Conservation (phyloP, 2,888 invertebrate species). For the Phalangium opilio region DNA sequence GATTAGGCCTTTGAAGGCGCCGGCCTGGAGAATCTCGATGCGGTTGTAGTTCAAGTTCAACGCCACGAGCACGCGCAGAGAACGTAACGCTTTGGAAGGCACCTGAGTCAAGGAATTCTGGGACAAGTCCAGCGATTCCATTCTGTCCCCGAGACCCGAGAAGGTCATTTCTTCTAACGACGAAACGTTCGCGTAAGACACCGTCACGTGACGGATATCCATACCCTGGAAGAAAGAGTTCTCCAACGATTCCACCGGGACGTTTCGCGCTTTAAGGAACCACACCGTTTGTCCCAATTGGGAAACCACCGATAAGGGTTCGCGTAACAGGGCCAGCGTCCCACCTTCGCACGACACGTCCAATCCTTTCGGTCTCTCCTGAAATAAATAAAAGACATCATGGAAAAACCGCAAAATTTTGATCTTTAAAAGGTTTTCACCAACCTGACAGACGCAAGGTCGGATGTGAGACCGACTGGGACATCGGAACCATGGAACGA, state of each 20-base stretch:
- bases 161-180: constrained; percentile 73
- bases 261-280: constrained; percentile 71
- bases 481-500: no score
- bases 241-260: constrained; percentile 65
- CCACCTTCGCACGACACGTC: constrained; percentile 66
- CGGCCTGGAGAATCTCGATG: constrained; percentile 58
- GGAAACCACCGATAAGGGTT: constrained; percentile 14
- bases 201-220: constrained; percentile 72
- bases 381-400: no score
- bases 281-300: constrained; percentile 43
- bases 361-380: constrained; percentile 57
- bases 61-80: constrained; percentile 43
- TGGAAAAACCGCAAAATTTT: no score
- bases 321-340: constrained; percentile 9
- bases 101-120: constrained; percentile 55
- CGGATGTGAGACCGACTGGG: no score
- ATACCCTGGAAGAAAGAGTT: constrained; percentile 61
- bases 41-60: constrained; percentile 77
- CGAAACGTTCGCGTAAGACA: constrained; percentile 68
- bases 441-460: no score
- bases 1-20: constrained; percentile 69
- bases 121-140: constrained; percentile 75
- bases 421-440: no score
- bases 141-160: constrained; percentile 56
- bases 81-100: constrained; percentile 15